Evolutionary conservation across 2,888 invertebrate genomes (phyloP).

Genomic region (Archaeoteleia sp.): DNA sequence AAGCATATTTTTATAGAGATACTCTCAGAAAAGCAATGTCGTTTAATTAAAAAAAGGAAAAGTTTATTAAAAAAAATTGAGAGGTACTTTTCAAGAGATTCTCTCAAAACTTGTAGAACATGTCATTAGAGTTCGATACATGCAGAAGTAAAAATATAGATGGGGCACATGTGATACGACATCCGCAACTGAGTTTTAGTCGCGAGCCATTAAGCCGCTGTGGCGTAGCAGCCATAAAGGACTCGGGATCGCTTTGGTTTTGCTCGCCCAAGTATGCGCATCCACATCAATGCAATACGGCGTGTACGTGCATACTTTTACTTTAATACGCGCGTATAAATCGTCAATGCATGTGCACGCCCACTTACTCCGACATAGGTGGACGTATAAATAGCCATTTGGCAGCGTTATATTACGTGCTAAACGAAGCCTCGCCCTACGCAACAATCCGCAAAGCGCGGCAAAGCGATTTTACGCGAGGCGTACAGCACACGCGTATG

Average conservation of each 20-base stretch:
- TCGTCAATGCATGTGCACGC: conserved; percentile 21
- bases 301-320: conserved; percentile 11
- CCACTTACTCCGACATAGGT: conserved; percentile 33
- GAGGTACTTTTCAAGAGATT: no score
- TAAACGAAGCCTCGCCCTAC: conserved; percentile 59
- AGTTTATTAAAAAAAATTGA: no score
- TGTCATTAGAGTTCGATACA: no score
- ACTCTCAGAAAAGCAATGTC: no score
- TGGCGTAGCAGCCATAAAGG: conserved; percentile 57
- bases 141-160: no score
- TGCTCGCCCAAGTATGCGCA: background rate
- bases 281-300: conserved; percentile 1
- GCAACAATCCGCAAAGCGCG: conserved; percentile 53
- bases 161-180: conserved; percentile 9
- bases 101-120: no score
- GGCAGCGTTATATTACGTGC: conserved; percentile 61
- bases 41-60: no score
- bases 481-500: conserved; percentile 1
- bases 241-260: background rate
- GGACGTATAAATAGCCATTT: conserved; percentile 60
- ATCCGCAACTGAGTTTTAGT: conserved; percentile 63
- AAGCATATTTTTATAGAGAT: no score
- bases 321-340: conserved; percentile 27
- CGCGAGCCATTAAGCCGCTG: conserved; percentile 67
- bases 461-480: conserved; percentile 25